Evolutionary conservation across 2,888 invertebrate species (phyloP).

Genomic region (Macrophya annulata): DNA sequence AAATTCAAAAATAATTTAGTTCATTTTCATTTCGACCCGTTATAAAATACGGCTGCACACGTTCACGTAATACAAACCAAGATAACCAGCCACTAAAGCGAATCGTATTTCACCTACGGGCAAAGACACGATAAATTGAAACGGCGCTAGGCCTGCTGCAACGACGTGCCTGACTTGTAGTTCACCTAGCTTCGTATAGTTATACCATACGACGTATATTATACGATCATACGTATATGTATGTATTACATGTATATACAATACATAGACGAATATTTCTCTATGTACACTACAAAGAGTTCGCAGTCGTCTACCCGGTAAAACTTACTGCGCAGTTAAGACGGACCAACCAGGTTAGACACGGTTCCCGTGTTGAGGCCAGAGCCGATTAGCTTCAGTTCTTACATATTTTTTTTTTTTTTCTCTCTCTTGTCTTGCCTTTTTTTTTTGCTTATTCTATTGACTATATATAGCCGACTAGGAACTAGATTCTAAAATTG

Average conservation of each 20-base stretch:
- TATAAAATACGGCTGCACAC: conserved; percentile 3
- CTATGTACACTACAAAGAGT: not conserved
- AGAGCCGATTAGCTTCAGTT: conserved; percentile 18
- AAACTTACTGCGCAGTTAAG: conserved; percentile 55
- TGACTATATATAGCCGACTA: conserved; percentile 4
- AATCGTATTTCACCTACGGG: conserved; percentile 56
- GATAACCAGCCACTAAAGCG: conserved; percentile 52
- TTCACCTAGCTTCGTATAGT: conserved; percentile 1
- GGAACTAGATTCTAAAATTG: conserved; percentile 27
- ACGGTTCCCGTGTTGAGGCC: conserved; percentile 47
- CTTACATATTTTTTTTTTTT: not conserved
- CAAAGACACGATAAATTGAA: conserved; percentile 53
- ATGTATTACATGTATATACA: not conserved
- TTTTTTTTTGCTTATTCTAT: not conserved
- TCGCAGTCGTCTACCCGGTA: conserved; percentile 39
- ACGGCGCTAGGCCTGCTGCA: conserved; percentile 32
- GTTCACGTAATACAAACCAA: conserved; percentile 45
- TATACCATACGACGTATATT: not conserved
- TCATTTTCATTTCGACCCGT: not conserved
- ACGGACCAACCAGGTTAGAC: conserved; percentile 43
- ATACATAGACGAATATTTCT: not conserved
- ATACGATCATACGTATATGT: not conserved
- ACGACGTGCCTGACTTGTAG: not conserved
- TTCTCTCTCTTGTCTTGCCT: not conserved
- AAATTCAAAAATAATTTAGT: not conserved